These are phyloP conservation scores for Clarias macrocephalus DNA, from an alignment of 2,113 vertebrate genomes.

Conservation along the genomic window DNA sequence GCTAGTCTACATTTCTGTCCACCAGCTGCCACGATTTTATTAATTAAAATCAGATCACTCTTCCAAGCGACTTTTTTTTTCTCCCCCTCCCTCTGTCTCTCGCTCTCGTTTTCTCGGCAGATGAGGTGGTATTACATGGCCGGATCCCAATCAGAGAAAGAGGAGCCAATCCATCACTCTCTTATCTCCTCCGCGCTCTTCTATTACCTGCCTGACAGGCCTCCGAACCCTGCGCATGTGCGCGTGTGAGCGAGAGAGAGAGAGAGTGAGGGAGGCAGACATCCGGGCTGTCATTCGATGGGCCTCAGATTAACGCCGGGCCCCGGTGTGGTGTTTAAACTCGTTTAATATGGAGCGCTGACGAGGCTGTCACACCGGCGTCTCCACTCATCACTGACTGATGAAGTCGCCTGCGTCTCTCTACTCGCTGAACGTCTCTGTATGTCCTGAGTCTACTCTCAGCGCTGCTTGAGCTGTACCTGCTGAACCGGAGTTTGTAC, in stretches of 20 bases:
- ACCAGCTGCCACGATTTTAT: slow-evolving; percentile 52
- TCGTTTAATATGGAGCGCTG: slow-evolving; percentile 75
- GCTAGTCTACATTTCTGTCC: slow-evolving; percentile 43
- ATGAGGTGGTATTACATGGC: slow-evolving; percentile 73
- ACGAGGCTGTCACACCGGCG: slow-evolving; percentile 68
- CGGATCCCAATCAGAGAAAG: slow-evolving; percentile 67
- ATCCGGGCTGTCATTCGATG: slow-evolving; percentile 68
- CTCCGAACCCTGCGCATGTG: slow-evolving; percentile 56
- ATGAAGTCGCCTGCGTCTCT: slow-evolving; percentile 65
- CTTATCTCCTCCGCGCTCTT: slow-evolving; percentile 69
- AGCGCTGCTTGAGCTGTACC: not conserved
- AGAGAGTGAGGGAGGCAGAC: slow-evolving; percentile 56
- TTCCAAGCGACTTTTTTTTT: slow-evolving; percentile 41
- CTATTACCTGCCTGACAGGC: slow-evolving; percentile 71
- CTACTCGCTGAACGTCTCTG: not conserved
- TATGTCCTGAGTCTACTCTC: slow-evolving; percentile 39
- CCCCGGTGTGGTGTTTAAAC: slow-evolving; percentile 70
- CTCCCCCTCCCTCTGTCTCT: not conserved
- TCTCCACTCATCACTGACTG: slow-evolving; percentile 67
- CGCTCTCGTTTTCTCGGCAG: slow-evolving; percentile 38
- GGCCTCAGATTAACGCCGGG: slow-evolving; percentile 73
- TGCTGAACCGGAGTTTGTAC: not conserved
- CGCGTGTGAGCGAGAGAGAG: slow-evolving; percentile 45
- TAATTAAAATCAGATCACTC: slow-evolving; percentile 54
- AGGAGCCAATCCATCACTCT: slow-evolving; percentile 73